Evolutionary conservation across 2,888 invertebrate genomes (phyloP), one percentile per base, ranked within the genome.

Genomic region (Bombylius major): DNA sequence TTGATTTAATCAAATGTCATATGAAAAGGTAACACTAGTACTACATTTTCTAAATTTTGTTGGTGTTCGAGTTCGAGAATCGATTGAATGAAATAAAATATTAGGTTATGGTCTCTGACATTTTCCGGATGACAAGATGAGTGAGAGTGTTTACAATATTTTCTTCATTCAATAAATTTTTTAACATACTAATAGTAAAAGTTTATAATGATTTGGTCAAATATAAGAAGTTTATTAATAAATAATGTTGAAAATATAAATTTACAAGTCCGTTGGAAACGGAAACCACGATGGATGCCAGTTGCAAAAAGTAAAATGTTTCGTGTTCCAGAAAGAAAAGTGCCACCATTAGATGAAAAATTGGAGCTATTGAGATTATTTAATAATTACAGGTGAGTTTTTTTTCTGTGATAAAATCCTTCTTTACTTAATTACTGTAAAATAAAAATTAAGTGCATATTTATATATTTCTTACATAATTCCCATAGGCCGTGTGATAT

Each of bases 241-340:
- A 53, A 9, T 32, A 44, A 42, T 12, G 4, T 11, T 23, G 23
- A 23, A 23, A 23, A 23, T 23, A 23, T 23, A 23, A 23, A 23
- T 23, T 23, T 23, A 23, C 23, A 23, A 23, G 12, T 47, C 4
- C 47, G 83, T 63, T 82, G 80, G 78, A 72, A 75, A 57, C 78
- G 87, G 62, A 91, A 92, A 71, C 91, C 91, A 0, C 76, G 83
- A 60, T 89, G 89, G 88, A 56, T 89, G 50, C 87, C 88, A 4
- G 81, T 81, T 13, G 91, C 91, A 0, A 89, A 87, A 75, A 83
- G 81, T 62, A 92, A 91, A 77, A 62, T 86, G 51, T 91, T 81
- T 71, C 80, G 82, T 61, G 78, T 91, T 58, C 83, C 87, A 1
- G 75, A 76, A 63, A 79, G 80, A 48, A 79, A 79, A 31, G 71